Evolutionary conservation across 2,888 invertebrate species (phyloP).

Genomic region (Germaria angustata): DNA sequence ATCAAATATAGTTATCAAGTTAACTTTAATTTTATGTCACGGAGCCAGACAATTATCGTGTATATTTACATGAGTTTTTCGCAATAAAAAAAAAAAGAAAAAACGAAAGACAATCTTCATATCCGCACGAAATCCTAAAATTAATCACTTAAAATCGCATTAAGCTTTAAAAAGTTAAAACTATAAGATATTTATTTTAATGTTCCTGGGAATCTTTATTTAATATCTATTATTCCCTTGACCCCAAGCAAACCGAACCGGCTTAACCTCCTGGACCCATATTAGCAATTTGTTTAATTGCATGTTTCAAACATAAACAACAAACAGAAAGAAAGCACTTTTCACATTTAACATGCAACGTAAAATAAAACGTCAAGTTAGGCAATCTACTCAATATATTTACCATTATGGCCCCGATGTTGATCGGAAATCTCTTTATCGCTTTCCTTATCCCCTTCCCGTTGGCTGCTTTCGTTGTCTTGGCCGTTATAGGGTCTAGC

Average conservation of each 20-base stretch:
- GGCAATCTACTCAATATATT: constrained; percentile 68
- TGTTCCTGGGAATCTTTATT: no score
- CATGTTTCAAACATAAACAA: constrained; percentile 43
- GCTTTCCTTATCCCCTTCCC: neutral
- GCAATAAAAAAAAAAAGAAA: no score
- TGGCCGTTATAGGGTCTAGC: constrained; percentile 47
- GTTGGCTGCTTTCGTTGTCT: constrained; percentile 32
- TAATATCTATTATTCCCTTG: neutral
- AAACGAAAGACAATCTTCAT: no score
- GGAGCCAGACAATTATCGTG: no score
- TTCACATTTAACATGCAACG: constrained; percentile 53
- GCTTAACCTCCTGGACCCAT: constrained; percentile 50
- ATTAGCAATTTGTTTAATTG: constrained; percentile 49
- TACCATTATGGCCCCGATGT: constrained; percentile 70
- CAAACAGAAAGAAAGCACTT: constrained; percentile 38
- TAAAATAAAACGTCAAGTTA: constrained; percentile 48
- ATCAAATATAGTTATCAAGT: no score
- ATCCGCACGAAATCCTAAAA: no score
- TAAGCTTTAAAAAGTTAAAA: no score
- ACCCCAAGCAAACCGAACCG: constrained; percentile 49
- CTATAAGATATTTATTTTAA: no score
- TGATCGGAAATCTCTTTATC: constrained; percentile 30
- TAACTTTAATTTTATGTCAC: no score
- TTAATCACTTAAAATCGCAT: no score
- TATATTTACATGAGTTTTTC: no score